Evolutionary conservation across 2,888 invertebrate species (phyloP), one percentile per base, ranked within the genome.

Genomic region (Drosophila mimetica): DNA sequence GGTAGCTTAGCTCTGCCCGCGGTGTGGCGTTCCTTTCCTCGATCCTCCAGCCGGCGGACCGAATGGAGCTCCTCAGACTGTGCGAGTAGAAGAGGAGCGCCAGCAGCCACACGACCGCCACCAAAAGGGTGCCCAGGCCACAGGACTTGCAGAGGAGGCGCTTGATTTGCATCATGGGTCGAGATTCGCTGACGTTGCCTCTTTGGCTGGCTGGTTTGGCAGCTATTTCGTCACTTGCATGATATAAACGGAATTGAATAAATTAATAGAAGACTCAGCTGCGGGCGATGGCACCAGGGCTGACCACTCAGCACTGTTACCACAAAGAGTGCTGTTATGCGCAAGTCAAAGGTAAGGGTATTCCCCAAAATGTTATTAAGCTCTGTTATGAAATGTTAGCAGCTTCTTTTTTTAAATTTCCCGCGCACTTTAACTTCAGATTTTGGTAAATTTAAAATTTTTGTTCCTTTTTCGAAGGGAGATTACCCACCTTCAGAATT

Each of bases 121-220:
- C 63, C 34, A 86, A 9, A 11, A 79, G 66, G 4, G 79, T 74
- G 72, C 85, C 77, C 57, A 78, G 44, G 13, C 79, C 77, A 61
- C 88, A 88, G 30, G 79, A 78, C 76, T 89, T 89, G 72, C 86
- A 88, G 39, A 89, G 72, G 20, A 86, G 75, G 9, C 89, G 80
- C 74, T 86, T 89, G 5, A 89, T 74, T 77, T 89, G 89, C 86
- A 89, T 89, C 81, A 86, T 84, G 50, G 53, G 65, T 58, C 22
- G 60, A 60, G 41, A 70, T 72, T 70, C 53, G 74, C 41, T 58
- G 54, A 74, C 70, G 74, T 74, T 57, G 70, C 41, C 34, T 18
- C 18, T 41, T 41, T 13, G 1, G 16, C n/a, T 25, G 20, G 41
- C 14, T 25, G 9, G 4, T 44, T 25, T 6, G 6, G n/a, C 28